Base-by-base conservation (phyloP, 2,888 invertebrate genomes). In the Harpagoxenus sublaevis region DNA sequence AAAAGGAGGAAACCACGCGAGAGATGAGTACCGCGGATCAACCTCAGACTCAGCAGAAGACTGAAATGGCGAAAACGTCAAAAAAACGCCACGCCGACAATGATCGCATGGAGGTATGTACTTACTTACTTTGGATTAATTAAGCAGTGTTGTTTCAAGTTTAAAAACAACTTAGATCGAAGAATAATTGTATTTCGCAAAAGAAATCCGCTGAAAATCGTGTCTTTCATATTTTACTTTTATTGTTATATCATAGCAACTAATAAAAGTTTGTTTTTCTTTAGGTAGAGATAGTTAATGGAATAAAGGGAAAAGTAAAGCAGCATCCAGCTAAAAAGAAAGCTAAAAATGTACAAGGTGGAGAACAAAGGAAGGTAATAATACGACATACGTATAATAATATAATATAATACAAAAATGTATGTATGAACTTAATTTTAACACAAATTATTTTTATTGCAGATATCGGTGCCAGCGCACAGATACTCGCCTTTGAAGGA, bases 401-500 rank as follows among this genome's bases (percentile, higher is more conserved):
- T 55, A 23, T 5, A 9, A 55, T 55, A 23, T n/a, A 18, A 10
- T 45, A 45, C 45, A 45, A 53, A 23, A 63, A 62, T 8, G n/a
- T 18, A 35, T 28, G 10, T 60, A 12, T 31, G 42, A 60, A 53
- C 4, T 51, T 65, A 51, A 74, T 73, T 71, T 60, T 28, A 42
- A 70, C 0, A n/a, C 60, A 23, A 78, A 71, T 83, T 23, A 68
- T 87, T 45, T 85, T 84, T 84, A 3, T 75, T 86, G 8, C 77
- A 95, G 95, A 82, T 99, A 55, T 95, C 98, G 9, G 98, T 99
- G n/a, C 99, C 99, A 18, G 96, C 98, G 6, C 98, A 99, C 94
- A 97, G 99, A 94, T 98, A 98, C 93, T 97, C 98, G 10, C 99
- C 99, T 0, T 95, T 99, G 10, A 99, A 99, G 95, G 98, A 99